These are phyloP conservation scores for Halictus rubicundus DNA, from an alignment of 1,140 invertebrate species.

Conservation along the genomic window DNA sequence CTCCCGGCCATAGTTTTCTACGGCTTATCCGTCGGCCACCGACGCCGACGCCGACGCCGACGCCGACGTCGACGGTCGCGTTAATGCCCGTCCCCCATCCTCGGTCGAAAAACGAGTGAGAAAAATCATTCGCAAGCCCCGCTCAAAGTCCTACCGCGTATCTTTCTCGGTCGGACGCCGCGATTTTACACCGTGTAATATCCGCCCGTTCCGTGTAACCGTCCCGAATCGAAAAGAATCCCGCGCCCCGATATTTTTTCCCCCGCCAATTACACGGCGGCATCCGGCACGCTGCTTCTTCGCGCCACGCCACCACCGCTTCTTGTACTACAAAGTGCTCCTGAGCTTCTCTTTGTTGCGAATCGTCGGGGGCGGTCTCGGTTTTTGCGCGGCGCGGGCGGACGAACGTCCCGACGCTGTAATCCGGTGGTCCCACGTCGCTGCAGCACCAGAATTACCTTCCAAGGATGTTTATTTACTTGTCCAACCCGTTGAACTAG, in stretches of 20 bases:
- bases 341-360: not conserved
- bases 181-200: constrained; percentile 46
- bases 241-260: not conserved
- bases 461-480: too few relatives aligned
- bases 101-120: constrained; percentile 48
- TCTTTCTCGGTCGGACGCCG: constrained; percentile 12
- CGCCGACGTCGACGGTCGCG: too few relatives aligned
- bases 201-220: constrained; percentile 1
- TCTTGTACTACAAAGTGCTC: not conserved
- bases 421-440: too few relatives aligned
- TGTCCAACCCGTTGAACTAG: too few relatives aligned
- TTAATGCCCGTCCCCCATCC: constrained; percentile 65
- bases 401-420: too few relatives aligned
- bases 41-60: not conserved
- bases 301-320: not conserved
- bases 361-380: not conserved
- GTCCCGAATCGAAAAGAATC: not conserved
- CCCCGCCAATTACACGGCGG: not conserved
- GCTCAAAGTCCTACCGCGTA: constrained; percentile 19
- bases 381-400: too few relatives aligned
- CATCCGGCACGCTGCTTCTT: constrained; percentile 11
- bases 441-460: too few relatives aligned
- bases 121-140: not conserved
- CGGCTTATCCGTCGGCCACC: constrained; percentile 74
- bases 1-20: constrained; percentile 73